Conservation (phyloP, 2,888 invertebrate genomes). For the Panopea generosa region DNA sequence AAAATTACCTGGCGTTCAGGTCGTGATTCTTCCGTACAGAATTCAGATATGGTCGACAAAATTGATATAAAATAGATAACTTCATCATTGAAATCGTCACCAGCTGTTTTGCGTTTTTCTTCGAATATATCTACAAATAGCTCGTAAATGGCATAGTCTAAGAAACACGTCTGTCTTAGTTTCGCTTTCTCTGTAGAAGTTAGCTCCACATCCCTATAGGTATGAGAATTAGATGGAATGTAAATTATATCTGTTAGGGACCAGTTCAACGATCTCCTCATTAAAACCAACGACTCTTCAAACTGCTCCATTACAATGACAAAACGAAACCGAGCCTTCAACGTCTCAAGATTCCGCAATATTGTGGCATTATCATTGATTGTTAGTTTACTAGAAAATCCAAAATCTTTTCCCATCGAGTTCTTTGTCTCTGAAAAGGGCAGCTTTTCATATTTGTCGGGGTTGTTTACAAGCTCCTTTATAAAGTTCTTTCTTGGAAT, state of each 20-base stretch:
- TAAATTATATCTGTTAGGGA: slow-evolving; percentile 36
- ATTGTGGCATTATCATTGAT: not conserved
- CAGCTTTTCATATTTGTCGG: slow-evolving; percentile 27
- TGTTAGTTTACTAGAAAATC: slow-evolving; percentile 14
- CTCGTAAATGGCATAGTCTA: slow-evolving; percentile 50
- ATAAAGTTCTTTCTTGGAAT: slow-evolving; percentile 39
- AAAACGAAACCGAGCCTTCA: slow-evolving; percentile 24
- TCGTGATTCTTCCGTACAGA: slow-evolving; percentile 8
- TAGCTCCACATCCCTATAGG: slow-evolving; percentile 12
- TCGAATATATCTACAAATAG: slow-evolving; percentile 29
- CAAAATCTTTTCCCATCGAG: slow-evolving; percentile 52
- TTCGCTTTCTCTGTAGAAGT: slow-evolving; percentile 8
- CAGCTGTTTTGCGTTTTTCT: slow-evolving; percentile 10
- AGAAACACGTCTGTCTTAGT: slow-evolving; percentile 29
- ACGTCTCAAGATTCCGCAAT: not conserved
- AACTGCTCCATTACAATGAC: slow-evolving; percentile 47
- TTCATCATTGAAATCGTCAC: slow-evolving; percentile 28
- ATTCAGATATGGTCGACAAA: slow-evolving; percentile 9
- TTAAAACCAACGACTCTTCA: slow-evolving; percentile 40
- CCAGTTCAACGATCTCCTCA: slow-evolving; percentile 42
- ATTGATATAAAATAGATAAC: slow-evolving; percentile 29
- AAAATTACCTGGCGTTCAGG: not conserved
- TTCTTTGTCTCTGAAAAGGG: slow-evolving; percentile 47
- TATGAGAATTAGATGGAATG: slow-evolving; percentile 29
- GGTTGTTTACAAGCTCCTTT: slow-evolving; percentile 22